Conservation (phyloP, 2,113 vertebrate genomes). For the Vicugna pacos region DNA sequence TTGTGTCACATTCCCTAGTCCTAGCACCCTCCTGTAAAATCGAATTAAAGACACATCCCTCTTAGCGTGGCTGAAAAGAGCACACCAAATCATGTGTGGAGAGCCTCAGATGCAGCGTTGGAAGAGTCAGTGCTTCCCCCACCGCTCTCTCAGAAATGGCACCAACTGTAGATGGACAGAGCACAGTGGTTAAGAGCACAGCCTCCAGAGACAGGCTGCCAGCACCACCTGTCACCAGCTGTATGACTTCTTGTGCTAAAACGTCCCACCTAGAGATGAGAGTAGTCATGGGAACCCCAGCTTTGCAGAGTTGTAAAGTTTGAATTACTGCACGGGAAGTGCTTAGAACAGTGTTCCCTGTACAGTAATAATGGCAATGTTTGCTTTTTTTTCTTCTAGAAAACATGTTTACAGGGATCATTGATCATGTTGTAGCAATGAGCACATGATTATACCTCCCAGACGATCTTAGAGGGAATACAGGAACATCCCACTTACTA, state of each 20-base stretch:
- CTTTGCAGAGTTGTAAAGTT: background rate
- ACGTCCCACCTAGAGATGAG: background rate
- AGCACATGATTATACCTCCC: background rate
- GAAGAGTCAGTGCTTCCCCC: background rate
- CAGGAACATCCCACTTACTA: background rate
- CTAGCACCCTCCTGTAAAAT: background rate
- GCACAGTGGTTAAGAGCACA: background rate
- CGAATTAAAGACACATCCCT: background rate
- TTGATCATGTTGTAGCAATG: background rate
- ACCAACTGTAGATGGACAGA: background rate
- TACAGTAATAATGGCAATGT: background rate
- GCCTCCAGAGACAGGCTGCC: background rate
- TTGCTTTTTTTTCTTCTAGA: background rate
- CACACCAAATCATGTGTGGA: accelerated
- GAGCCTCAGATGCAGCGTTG: background rate
- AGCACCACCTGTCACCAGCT: background rate
- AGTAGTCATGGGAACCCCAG: no score
- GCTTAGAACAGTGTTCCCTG: background rate
- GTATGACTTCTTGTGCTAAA: background rate
- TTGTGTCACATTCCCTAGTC: background rate
- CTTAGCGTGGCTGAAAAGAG: background rate
- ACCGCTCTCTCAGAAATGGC: background rate
- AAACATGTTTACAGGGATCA: background rate
- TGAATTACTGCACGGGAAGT: background rate
- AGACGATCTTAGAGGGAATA: background rate